A percentile compares a stretch with the other conserved stretches of the same genome.
These are phyloP conservation scores for Parus major DNA, from an alignment of 2,113 vertebrate species.

Conservation along the genomic window DNA sequence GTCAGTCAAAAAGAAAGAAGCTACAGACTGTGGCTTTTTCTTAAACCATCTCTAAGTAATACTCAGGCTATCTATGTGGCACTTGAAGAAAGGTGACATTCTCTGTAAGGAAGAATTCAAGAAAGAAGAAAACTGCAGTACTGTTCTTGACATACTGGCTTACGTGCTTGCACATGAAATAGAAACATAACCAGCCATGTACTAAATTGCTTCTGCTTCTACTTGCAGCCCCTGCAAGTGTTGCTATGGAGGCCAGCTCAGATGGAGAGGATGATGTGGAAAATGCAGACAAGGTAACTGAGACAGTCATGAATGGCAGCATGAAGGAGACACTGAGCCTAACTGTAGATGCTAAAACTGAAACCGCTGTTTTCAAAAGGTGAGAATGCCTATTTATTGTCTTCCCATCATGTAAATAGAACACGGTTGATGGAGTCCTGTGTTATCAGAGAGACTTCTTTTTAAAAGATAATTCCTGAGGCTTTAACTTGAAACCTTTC, in stretches of 20 bases:
- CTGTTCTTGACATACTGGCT: not conserved
- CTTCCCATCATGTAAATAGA: not conserved
- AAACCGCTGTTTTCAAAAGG: slow-evolving; percentile 99
- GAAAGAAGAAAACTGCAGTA: not conserved
- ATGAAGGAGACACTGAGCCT: slow-evolving; percentile 99
- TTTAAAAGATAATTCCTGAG: not conserved
- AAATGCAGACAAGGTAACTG: slow-evolving; percentile 92
- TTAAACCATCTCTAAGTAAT: not conserved
- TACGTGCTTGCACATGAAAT: not conserved
- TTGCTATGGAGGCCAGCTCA: slow-evolving; percentile 80
- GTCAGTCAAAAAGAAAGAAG: not conserved
- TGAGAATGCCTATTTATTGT: slow-evolving; percentile 49
- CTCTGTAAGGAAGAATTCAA: not conserved
- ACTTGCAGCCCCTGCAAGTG: slow-evolving; percentile 62
- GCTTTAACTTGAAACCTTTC: not conserved
- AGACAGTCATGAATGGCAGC: slow-evolving; percentile 98
- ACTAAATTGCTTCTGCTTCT: not conserved
- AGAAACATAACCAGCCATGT: not conserved
- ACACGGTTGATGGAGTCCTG: not conserved
- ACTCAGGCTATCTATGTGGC: not conserved
- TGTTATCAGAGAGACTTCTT: not conserved
- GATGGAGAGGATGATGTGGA: slow-evolving; percentile 86
- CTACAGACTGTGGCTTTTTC: not conserved
- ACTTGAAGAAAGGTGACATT: not conserved
- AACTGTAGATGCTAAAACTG: slow-evolving; percentile 98